Evolutionary conservation across 2,888 invertebrate genomes (phyloP).

Genomic region (Acronicta psi): DNA sequence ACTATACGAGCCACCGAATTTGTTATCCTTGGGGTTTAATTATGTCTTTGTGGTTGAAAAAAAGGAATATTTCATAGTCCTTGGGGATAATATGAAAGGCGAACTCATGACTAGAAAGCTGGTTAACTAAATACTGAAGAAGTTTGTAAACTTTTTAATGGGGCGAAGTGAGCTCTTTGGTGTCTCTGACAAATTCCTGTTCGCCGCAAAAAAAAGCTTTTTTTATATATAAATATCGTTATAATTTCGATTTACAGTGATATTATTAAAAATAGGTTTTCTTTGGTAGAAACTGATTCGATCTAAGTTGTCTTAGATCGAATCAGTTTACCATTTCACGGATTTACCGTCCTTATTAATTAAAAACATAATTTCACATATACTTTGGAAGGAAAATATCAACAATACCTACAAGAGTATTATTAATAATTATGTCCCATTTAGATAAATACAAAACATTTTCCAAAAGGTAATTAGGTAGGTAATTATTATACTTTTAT

Average conservation of each 20-base stretch:
- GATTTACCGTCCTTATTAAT: too few species aligned
- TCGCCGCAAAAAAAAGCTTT: background rate
- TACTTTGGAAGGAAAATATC: too few species aligned
- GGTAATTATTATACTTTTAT: too few species aligned
- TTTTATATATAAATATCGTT: background rate
- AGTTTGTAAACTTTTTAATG: conserved; percentile 38
- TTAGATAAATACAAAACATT: too few species aligned
- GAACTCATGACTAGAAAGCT: conserved; percentile 29
- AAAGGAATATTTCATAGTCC: conserved; percentile 75
- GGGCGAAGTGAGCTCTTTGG: conserved; percentile 12
- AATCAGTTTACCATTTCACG: too few species aligned
- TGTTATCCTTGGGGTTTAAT: conserved; percentile 81
- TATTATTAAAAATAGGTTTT: too few species aligned
- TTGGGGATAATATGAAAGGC: conserved; percentile 54
- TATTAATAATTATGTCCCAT: too few species aligned
- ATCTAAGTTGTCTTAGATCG: too few species aligned
- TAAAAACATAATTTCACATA: too few species aligned
- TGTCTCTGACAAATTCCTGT: conserved; percentile 12
- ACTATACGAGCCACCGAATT: conserved; percentile 67
- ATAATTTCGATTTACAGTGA: background rate
- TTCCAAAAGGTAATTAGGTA: too few species aligned
- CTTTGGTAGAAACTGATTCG: too few species aligned
- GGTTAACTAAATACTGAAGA: conserved; percentile 46
- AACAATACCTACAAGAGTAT: too few species aligned
- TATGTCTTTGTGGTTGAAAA: conserved; percentile 77